Evolutionary conservation across 2,113 vertebrate genomes (phyloP).

Genomic region (Ictalurus furcatus): DNA sequence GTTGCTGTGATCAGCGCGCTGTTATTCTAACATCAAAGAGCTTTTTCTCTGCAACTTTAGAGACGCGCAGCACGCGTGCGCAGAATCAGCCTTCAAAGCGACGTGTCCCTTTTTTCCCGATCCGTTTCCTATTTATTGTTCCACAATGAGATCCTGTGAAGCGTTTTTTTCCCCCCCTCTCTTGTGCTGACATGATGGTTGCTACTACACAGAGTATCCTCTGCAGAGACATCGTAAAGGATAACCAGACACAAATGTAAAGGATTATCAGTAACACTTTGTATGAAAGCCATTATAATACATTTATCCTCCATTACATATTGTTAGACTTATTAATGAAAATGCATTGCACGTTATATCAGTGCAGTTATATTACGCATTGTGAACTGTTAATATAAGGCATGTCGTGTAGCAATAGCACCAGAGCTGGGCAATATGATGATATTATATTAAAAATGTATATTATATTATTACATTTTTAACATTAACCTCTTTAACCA

Average conservation of each 20-base stretch:
- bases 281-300: neutral
- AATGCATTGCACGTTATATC: neutral
- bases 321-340: neutral
- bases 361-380: neutral
- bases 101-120: slow-evolving; percentile 60
- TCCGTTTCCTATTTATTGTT: slow-evolving; percentile 50
- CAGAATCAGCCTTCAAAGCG: slow-evolving; percentile 70
- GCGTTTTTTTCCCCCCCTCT: slow-evolving; percentile 49
- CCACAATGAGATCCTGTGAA: slow-evolving; percentile 66
- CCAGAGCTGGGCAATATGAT: neutral
- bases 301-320: neutral
- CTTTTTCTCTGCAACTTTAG: slow-evolving; percentile 64
- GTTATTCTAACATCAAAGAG: slow-evolving; percentile 68
- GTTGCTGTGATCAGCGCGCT: slow-evolving; percentile 50
- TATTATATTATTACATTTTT: neutral
- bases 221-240: neutral
- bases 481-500: neutral
- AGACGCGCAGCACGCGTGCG: slow-evolving; percentile 60
- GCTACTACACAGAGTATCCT: neutral
- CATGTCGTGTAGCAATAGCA: neutral
- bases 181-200: slow-evolving; percentile 58
- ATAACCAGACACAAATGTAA: neutral
- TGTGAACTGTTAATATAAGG: neutral
- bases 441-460: neutral
- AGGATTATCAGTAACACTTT: neutral